These are phyloP conservation scores for Dipus sagitta DNA, from an alignment of 2,797 vertebrate species.

Conservation along the genomic window DNA sequence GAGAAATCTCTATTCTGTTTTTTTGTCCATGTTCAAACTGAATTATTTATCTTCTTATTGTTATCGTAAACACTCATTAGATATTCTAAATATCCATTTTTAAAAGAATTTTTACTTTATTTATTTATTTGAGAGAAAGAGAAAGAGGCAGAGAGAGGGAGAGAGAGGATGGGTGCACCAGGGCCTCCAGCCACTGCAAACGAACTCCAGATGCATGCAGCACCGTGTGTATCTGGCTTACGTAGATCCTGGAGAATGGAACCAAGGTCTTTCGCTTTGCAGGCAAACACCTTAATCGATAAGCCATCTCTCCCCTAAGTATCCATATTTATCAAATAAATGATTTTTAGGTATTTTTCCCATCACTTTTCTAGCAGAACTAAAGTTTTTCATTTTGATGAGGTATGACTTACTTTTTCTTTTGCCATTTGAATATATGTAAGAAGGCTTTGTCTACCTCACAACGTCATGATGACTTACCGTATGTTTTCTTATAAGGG, in stretches of 20 bases:
- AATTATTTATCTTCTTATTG: not conserved
- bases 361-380: not conserved
- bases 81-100: not conserved
- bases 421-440: not conserved
- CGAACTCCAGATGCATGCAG: too few species aligned
- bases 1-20: not conserved
- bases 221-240: too few species aligned
- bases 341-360: constrained; percentile 3
- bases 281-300: too few species aligned
- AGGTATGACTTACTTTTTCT: not conserved
- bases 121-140: too few species aligned
- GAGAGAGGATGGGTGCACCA: too few species aligned
- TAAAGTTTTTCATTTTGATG: constrained; percentile 6
- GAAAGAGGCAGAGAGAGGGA: too few species aligned
- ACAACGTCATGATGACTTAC: not conserved
- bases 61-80: not conserved
- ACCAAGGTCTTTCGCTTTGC: too few species aligned
- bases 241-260: too few species aligned
- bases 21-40: not conserved
- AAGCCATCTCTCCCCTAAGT: not conserved
- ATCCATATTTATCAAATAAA: not conserved
- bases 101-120: not conserved
- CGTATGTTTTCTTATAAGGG: not conserved
- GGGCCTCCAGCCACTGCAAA: too few species aligned
- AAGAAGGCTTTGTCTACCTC: not conserved